Evolutionary conservation across 2,113 vertebrate species (phyloP).

Genomic region (Perca schrenkii): DNA sequence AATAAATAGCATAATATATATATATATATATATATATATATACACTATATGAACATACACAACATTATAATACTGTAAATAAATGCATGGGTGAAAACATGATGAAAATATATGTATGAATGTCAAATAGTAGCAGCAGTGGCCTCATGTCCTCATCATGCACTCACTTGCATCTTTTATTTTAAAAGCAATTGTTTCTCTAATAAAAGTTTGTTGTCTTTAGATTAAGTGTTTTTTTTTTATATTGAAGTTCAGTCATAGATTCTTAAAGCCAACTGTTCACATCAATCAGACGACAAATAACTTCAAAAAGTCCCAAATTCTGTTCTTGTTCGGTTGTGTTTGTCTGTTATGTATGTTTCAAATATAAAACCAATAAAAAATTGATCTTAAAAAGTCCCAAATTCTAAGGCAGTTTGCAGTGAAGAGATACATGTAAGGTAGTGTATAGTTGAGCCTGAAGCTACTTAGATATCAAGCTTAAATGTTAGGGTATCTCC

Average conservation of each 20-base stretch:
- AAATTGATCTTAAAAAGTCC: too few species aligned
- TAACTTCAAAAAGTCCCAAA: not conserved
- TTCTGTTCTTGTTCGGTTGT: not conserved
- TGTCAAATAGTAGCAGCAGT: not conserved
- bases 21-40: not conserved
- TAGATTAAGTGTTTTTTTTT: too few species aligned
- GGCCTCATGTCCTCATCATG: not conserved
- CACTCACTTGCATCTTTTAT: not conserved
- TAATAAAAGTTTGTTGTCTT: not conserved
- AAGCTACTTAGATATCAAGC: not conserved
- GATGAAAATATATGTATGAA: not conserved
- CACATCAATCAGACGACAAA: slow-evolving; percentile 19
- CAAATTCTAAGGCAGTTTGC: not conserved
- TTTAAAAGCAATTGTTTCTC: not conserved
- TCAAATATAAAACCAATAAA: too few species aligned
- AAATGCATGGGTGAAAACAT: not conserved
- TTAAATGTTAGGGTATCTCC: not conserved
- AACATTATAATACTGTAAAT: not conserved
- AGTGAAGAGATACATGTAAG: not conserved
- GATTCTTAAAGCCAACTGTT: slow-evolving; percentile 20
- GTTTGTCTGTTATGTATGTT: too few species aligned
- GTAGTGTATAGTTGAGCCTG: not conserved
- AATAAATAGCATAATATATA: not conserved
- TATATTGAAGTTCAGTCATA: not conserved
- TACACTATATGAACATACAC: not conserved